These are phyloP conservation scores for Acropora yongei DNA, from an alignment of 64 coral and sea anemone genomes.

Conservation along the genomic window DNA sequence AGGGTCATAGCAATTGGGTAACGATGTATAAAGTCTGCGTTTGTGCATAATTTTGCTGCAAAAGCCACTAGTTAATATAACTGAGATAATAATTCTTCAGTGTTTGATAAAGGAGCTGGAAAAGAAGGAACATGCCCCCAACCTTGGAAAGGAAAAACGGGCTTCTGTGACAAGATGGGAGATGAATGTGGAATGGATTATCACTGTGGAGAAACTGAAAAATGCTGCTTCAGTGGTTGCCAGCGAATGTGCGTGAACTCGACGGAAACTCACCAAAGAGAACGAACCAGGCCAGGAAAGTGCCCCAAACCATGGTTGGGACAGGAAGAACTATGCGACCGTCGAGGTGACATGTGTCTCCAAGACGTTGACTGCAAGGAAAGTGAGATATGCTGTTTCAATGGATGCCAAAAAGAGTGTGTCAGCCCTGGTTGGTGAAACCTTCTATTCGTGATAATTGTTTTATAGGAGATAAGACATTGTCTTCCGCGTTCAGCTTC, in stretches of 20 bases:
- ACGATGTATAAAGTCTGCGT: too few relatives aligned
- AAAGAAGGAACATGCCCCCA: conserved; percentile 40
- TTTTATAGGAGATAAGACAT: background rate
- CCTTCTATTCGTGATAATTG: too few relatives aligned
- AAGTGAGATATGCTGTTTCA: conserved; percentile 40
- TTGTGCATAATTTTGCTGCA: too few relatives aligned
- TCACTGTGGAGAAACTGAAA: conserved; percentile 52
- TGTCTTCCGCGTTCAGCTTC: too few relatives aligned
- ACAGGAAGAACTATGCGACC: conserved; percentile 29
- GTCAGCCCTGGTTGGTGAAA: conserved; percentile 28
- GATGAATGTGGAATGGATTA: conserved; percentile 62
- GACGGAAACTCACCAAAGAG: conserved; percentile 27
- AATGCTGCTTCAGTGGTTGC: conserved; percentile 74
- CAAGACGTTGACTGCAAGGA: conserved; percentile 23
- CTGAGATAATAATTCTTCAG: conserved; percentile 6
- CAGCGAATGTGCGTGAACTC: conserved; percentile 58
- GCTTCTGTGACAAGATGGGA: conserved; percentile 69
- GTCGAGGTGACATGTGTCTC: conserved; percentile 53
- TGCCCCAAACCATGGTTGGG: conserved; percentile 55
- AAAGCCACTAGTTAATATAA: background rate
- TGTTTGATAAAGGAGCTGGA: background rate
- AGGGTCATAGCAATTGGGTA: background rate
- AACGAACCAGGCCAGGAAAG: conserved; percentile 1
- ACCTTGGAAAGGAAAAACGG: conserved; percentile 44
- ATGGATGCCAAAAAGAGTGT: conserved; percentile 64